Base-by-base conservation (phyloP, 2,113 vertebrate species). In the Cisticola juncidis region DNA sequence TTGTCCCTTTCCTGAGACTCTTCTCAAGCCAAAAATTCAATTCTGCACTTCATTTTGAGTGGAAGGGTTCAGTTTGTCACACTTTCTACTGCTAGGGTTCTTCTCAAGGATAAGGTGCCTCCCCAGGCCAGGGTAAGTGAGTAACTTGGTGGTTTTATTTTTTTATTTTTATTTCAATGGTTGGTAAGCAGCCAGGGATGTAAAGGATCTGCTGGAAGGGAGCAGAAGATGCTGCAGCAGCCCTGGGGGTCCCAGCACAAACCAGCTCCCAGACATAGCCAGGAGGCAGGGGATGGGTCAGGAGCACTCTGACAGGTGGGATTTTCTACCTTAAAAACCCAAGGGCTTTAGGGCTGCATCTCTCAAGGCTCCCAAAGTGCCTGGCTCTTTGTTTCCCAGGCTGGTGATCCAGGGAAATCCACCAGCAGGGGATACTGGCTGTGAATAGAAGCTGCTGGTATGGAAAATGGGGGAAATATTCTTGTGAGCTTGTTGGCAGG, bases 1-100 rank as follows among this genome's bases (percentile, higher is more conserved):
- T 42, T 0, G 0, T 1, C 2, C 1, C 6, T 3, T 54, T 35
- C 1, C 3, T 21, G 8, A 44, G 36, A 0, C 1, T 69, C 51
- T 80, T 51, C 5, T 2, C 7, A 42, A 76, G 11, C 2, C 8
- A 18, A 40, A 38, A 38, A 22, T 47, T 69, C 21, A 54, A 23
- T 76, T 20, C 24, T 62, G 6, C 17, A 3, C 3, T 71, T 31
- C 21, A 19, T 68, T 86, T 68, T 72, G 31, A 38, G 20, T 20
- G 29, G 14, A 20, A 47, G 15, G 6, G 15, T 40, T 33, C 1
- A 2, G 2, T 35, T 62, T 87, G 21, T 38, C 1, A 29, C 2
- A 6, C 4, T 74, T n/a, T 26, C 36, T 48, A 2, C 6, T 36
- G 17, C 24, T n/a, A 40, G 81, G 18, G 2, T 0, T 1, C 25